Percentiles rank a stretch among this genome's conserved stretches.
Evolutionary conservation across 2,888 invertebrate genomes (phyloP).

Genomic region (Microplitis manilae): DNA sequence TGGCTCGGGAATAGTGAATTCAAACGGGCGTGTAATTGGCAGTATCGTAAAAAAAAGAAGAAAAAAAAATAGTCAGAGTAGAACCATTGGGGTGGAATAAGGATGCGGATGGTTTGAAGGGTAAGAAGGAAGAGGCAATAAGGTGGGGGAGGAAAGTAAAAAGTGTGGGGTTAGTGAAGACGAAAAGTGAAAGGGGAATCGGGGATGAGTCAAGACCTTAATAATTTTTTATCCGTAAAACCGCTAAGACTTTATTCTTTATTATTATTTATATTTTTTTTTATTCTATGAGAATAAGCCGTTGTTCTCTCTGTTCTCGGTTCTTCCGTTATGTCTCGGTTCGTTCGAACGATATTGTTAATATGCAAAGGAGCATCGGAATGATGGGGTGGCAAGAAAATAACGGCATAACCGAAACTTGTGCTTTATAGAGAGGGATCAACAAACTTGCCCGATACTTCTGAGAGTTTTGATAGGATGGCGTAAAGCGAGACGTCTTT

Average conservation of each 20-base stretch:
- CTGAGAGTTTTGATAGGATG: constrained; percentile 7
- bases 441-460: not conserved
- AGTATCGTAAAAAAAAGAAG: constrained; percentile 70
- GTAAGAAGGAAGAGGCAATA: constrained; percentile 22
- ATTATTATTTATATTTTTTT: not conserved
- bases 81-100: constrained; percentile 53
- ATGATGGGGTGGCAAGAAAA: constrained; percentile 68
- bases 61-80: constrained; percentile 34
- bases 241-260: constrained; percentile 40
- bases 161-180: constrained; percentile 37
- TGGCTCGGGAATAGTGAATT: constrained; percentile 68
- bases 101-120: constrained; percentile 34
- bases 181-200: constrained; percentile 48
- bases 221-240: constrained; percentile 69
- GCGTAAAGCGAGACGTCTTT: constrained; percentile 1
- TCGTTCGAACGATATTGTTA: constrained; percentile 69
- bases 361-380: constrained; percentile 71
- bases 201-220: constrained; percentile 55
- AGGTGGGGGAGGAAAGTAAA: constrained; percentile 47
- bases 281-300: not conserved
- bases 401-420: constrained; percentile 61
- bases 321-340: constrained; percentile 41
- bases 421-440: constrained; percentile 33
- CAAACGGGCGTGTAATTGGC: constrained; percentile 72
- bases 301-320: constrained; percentile 22